Evolutionary conservation across 64 coral and sea anemone genomes (phyloP).

Genomic region (Platygyra sinensis): DNA sequence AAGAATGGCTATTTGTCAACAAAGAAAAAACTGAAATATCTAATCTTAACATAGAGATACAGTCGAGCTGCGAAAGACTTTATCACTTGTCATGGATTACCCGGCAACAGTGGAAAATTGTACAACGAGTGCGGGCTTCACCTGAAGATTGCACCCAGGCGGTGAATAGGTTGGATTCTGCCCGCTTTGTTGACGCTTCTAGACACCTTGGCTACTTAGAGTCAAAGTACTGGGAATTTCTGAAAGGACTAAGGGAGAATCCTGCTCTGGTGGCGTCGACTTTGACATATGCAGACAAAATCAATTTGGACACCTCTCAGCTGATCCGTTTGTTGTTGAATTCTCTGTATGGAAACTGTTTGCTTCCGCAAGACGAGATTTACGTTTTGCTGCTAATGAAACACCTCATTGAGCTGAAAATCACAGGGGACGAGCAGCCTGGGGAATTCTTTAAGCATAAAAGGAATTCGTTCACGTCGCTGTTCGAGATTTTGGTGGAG

Average conservation of each 20-base stretch:
- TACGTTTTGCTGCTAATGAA: conserved; percentile 78
- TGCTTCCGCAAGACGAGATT: conserved; percentile 90
- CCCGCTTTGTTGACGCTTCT: conserved; percentile 83
- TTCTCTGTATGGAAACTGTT: conserved; percentile 90
- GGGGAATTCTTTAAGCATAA: conserved; percentile 70
- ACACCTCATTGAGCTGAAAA: conserved; percentile 73
- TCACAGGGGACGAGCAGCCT: conserved; percentile 73
- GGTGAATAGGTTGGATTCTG: conserved; percentile 79
- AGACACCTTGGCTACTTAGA: conserved; percentile 81
- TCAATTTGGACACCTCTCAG: conserved; percentile 82
- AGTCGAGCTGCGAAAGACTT: conserved; percentile 83
- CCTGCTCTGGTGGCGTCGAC: conserved; percentile 80
- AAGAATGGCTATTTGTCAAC: conserved; percentile 86
- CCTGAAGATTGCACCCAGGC: conserved; percentile 83
- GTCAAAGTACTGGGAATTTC: conserved; percentile 96
- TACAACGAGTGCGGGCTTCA: conserved; percentile 75
- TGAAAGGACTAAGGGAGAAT: conserved; percentile 84
- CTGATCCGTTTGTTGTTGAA: conserved; percentile 76
- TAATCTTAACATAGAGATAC: conserved; percentile 73
- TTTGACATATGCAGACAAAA: conserved; percentile 81
- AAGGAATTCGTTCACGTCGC: conserved; percentile 80
- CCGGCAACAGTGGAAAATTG: conserved; percentile 90
- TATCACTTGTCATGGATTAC: conserved; percentile 91
- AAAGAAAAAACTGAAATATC: conserved; percentile 86
- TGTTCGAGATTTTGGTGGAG: conserved; percentile 77